These are phyloP conservation scores for Psylliodes chrysocephalus DNA, from an alignment of 2,888 invertebrate genomes.

Conservation along the genomic window DNA sequence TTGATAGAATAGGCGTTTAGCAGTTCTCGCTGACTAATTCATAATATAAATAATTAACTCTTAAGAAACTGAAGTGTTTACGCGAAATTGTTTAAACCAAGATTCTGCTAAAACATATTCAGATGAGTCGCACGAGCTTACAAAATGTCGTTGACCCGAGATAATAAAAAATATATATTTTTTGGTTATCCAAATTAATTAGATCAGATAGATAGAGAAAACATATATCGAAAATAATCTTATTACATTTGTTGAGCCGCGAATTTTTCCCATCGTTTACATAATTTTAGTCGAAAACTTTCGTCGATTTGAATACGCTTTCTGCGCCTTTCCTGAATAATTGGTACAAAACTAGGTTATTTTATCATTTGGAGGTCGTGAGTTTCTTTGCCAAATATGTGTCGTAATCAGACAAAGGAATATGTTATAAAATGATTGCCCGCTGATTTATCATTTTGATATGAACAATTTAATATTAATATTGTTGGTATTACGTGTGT, in stretches of 20 bases:
- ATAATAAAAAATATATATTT: slow-evolving; percentile 11
- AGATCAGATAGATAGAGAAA: slow-evolving; percentile 2
- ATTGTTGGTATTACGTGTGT: slow-evolving; percentile 6
- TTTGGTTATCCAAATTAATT: slow-evolving; percentile 14
- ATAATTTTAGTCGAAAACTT: background rate
- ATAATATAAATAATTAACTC: no score
- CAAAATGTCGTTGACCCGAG: slow-evolving; percentile 25
- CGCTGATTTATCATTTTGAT: slow-evolving; percentile 7
- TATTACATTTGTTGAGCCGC: background rate
- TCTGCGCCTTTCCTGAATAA: background rate
- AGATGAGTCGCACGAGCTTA: slow-evolving; percentile 8
- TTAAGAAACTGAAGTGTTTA: no score
- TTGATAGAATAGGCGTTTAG: no score
- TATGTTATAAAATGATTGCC: background rate
- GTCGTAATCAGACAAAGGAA: slow-evolving; percentile 1
- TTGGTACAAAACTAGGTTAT: slow-evolving; percentile 3
- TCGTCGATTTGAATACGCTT: background rate
- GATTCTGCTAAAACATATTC: background rate
- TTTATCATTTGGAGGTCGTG: background rate
- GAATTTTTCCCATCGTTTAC: background rate
- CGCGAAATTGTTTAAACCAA: background rate
- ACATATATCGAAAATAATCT: slow-evolving; percentile 6
- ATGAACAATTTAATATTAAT: slow-evolving; percentile 8
- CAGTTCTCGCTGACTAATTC: no score
- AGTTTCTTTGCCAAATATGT: background rate